Percentiles rank a stretch among this genome's conserved stretches.
phyloP scores from a whole-genome alignment of 2,888 invertebrate species.

The Drosophila hamatofila region DNA sequence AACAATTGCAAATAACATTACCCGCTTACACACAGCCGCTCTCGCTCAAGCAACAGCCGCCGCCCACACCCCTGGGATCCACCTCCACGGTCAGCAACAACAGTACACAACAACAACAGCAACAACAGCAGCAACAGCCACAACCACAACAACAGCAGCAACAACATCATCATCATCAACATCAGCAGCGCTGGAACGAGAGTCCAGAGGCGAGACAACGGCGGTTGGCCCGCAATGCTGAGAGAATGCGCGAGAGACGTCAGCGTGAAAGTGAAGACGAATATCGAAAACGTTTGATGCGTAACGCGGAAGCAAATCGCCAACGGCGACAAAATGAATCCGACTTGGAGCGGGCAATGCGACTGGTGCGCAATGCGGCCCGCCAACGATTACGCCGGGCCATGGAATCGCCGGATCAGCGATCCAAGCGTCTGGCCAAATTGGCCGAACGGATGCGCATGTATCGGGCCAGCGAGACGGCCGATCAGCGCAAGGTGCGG shows the following conservation, averaged over 20 bases:
- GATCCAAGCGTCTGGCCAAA: conserved; percentile 83
- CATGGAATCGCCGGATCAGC: conserved; percentile 85
- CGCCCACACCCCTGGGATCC: conserved; percentile 66
- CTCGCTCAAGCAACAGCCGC: conserved; percentile 75
- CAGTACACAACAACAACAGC: conserved; percentile 52
- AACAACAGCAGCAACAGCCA: conserved; percentile 14
- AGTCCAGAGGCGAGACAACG: conserved; percentile 85
- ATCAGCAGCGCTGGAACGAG: conserved; percentile 85
- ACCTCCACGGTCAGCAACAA: conserved; percentile 56
- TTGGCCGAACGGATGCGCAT: conserved; percentile 85
- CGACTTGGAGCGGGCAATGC: conserved; percentile 84
- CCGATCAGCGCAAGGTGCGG: conserved; percentile 84
- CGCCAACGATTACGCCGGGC: conserved; percentile 84
- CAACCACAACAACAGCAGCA: conserved; percentile 43
- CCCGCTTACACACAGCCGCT: conserved; percentile 79
- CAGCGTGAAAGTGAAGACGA: conserved; percentile 85
- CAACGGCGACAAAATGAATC: conserved; percentile 84
- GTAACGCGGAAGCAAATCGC: conserved; percentile 85
- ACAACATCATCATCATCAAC: conserved; percentile 59
- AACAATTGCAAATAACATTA: conserved; percentile 76
- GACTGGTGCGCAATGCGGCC: conserved; percentile 85
- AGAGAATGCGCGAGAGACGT: conserved; percentile 85
- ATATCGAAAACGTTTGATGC: conserved; percentile 83
- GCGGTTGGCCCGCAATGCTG: conserved; percentile 85
- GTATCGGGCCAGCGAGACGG: conserved; percentile 84